Base-by-base conservation (phyloP, 2,113 vertebrate species). In the Urocynchramus pylzowi region DNA sequence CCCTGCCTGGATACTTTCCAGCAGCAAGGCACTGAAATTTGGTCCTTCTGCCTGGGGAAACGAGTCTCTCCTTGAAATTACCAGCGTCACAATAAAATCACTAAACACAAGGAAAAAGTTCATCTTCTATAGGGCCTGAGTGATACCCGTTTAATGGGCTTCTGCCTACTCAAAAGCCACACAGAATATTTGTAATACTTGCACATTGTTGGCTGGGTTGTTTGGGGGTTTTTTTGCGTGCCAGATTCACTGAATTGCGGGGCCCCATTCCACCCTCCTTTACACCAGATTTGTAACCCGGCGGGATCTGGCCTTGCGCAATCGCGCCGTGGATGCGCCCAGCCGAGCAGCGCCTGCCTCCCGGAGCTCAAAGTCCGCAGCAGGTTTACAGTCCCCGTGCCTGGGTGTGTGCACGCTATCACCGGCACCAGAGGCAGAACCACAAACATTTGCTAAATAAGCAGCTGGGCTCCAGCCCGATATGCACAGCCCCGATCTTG, bases 381-480 rank as follows among this genome's bases (percentile, higher is more conserved):
- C 71, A 56, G 79, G 39, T 79, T 95, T 95, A 87, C 93, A 91
- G 91, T 37, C 61, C 63, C 71, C 12, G 47, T 30, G 84, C 52
- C 95, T 95, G 65, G 87, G 69, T 70, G 96, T 96, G 95, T 65
- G 91, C 89, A 60, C 52, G 16, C 89, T 96, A 95, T 91, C 89
- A 26, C 79, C 14, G 1, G 61, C 83, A 80, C 90, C 69, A 33
- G 42, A 54, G 92, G 78, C 90, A 96, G 4, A 87, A 88, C 89
- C 91, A 93, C 95, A 93, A 89, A 85, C 84, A 82, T 82, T 89
- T 69, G 82, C 93, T 94, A 91, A 90, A 94, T 76, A 87, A 94
- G 91, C 94, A 91, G 54, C 89, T 70, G 70, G 63, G 82, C 87
- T 91, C 74, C 74, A 53, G 75, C 19, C 49, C 2, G 31, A 79